Conservation (phyloP, 2,888 invertebrate species). For the Poecilus cupreus region DNA sequence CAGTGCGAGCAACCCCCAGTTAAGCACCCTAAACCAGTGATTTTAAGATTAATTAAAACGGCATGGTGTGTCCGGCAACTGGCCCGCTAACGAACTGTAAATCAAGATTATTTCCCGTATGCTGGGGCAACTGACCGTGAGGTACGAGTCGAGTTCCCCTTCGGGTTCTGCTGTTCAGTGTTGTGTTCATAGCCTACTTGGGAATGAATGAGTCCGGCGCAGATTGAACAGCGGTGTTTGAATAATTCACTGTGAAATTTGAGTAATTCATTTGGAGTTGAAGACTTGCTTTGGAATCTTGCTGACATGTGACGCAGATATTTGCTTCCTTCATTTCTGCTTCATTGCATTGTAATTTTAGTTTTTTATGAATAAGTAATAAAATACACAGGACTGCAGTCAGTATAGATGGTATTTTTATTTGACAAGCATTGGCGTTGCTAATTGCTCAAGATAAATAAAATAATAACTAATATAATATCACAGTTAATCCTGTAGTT, state of each 20-base stretch:
- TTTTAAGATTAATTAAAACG: slow-evolving; percentile 55
- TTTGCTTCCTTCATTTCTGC: background rate
- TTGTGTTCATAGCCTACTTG: slow-evolving; percentile 24
- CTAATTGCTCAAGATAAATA: too few relatives aligned
- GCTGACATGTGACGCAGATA: background rate
- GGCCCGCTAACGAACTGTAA: slow-evolving; percentile 52
- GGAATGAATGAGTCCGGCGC: slow-evolving; percentile 4
- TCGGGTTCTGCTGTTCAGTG: background rate
- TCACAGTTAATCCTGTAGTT: too few relatives aligned
- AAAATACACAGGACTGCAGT: too few relatives aligned
- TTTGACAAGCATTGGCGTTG: too few relatives aligned
- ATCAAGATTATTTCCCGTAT: slow-evolving; percentile 53
- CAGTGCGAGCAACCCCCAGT: slow-evolving; percentile 1
- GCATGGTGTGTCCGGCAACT: slow-evolving; percentile 46
- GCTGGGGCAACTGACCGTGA: slow-evolving; percentile 43
- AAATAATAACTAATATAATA: too few relatives aligned
- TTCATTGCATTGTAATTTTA: too few relatives aligned
- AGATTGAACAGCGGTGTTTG: slow-evolving; percentile 37
- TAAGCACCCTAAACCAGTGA: slow-evolving; percentile 48
- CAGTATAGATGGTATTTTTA: too few relatives aligned
- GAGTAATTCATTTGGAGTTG: slow-evolving; percentile 1
- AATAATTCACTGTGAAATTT: slow-evolving; percentile 38
- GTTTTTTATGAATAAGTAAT: too few relatives aligned
- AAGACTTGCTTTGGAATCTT: background rate
- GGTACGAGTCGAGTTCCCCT: background rate